Evolutionary conservation across 2,888 invertebrate genomes (phyloP), one percentile per base, ranked within the genome.

Genomic region (Trisateles emortualis): DNA sequence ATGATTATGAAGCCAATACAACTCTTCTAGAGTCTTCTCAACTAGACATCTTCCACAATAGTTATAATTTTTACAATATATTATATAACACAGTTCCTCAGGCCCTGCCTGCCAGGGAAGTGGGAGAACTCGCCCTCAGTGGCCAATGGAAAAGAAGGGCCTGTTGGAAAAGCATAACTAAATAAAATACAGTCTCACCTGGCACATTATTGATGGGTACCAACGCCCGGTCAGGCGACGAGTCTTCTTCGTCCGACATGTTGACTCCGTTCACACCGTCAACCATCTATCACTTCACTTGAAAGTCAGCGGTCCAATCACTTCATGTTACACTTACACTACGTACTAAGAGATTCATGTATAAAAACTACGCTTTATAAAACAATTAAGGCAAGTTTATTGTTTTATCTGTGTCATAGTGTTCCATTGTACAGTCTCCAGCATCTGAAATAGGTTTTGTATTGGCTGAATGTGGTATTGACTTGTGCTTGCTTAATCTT

Each of bases 161-260:
- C n/a, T n/a, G n/a, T n/a, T n/a, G n/a, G n/a, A n/a, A n/a, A n/a
- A n/a, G n/a, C n/a, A n/a, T n/a, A n/a, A n/a, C 13, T 10, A 33
- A 33, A 11, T 39, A 5, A 3, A 19, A 19, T 17, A 11, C 6
- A 3, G 5, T 26, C 74, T 81, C 69, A 93, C 93, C 92, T 65
- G 92, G 91, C 39, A 90, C 84, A 85, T 83, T 92, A 56, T 88
- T 91, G 45, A 81, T 88, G 26, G 92, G 89, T 60, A 79, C 83
- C 64, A 91, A 71, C 0, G 87, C 92, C 86, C 85, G 76, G 49
- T 92, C 93, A 3, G 91, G 86, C 14, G 92, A 90, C 0, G 88
- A 86, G 42, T 93, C 93, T 59, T 93, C 93, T 46, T 93, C 93
- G 42, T 93, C 93, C 36, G 93, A 92, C 93, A 93, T 93, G 55